Base-by-base conservation (phyloP, 2,113 vertebrate genomes). In the Laticauda laticaudata region DNA sequence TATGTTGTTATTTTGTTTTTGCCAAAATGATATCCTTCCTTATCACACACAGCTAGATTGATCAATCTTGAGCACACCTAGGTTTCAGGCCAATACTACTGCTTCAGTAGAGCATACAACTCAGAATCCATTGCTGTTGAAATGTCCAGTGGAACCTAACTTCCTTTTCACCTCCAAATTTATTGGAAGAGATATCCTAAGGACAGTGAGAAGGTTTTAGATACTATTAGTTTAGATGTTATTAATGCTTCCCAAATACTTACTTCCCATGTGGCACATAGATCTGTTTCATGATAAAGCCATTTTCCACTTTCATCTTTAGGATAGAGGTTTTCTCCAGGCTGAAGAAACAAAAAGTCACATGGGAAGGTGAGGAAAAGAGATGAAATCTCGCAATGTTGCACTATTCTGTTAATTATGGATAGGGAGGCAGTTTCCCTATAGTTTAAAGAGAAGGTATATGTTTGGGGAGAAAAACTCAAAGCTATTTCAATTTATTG, bases 191-290 rank as follows among this genome's bases (percentile, higher is more conserved):
- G 7, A 21, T 43, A 18, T 43, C 75, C 18, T 43, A 43, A 81
- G 18, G n/a, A 81, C 3, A 21, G 34, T 81, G 75, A 43, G 34
- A 81, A 23, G 3, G 75, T 23, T 43, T 43, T 81, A 43, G 7
- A 81, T 43, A 39, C 15, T 39, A 15, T 81, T 81, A 81, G 75
- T 43, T 81, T 43, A 8, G 7, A 81, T 81, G 10, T 0, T 18
- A 39, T 81, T 88, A 6, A 89, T 57, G 21, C 20, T 89, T 89
- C 88, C 34, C 5, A 57, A 95, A 96, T 90, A 29, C 98, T 98
- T 96, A 99, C 99, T 98, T 99, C 99, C 99, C 99, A 99, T 54
- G 98, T 99, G 85, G 98, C 98, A 95, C 98, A 98, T 81, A 99
- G 97, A 94, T 99, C 97, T 95, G 98, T 98, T 89, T 98, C 94